Evolutionary conservation across 2,113 vertebrate genomes (phyloP), one percentile per base, ranked within the genome.

Genomic region (Vidua chalybeata): DNA sequence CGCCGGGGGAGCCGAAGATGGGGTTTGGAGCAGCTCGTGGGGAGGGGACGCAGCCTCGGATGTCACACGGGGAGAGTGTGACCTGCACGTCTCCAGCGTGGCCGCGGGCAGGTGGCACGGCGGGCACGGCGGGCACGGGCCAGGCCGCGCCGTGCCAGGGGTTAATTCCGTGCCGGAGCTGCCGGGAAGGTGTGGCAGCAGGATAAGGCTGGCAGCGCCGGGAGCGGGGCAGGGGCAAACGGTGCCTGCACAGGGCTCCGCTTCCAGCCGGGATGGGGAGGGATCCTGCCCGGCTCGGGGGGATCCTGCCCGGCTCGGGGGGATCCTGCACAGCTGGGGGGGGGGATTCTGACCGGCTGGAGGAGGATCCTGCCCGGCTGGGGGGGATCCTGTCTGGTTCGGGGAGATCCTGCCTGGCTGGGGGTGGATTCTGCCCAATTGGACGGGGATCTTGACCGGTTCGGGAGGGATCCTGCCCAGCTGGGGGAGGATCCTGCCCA

Each of bases 1-100:
- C 2, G 39, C 41, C 2, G 6, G 59, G 35, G 33, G 22, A 19
- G 68, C 14, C 41, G 0, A 0, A 5, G 19, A 3, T 17, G 0
- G 16, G 7, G 87, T 13, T 86, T 7, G 79, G 84, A 71, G 59
- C 35, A 0, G 13, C 55, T 39, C 10, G n/a, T 3, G 39, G 24
- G 43, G 48, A 68, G 9, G 41, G 73, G 26, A 6, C 1, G 0
- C 37, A 10, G 78, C 46, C 7, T 2, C 2, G 66, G 35, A 0
- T 5, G 14, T 20, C 12, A 7, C 31, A 33, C 1, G 0, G 19
- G 24, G 8, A 7, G 45, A 23, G 33, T 5, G n/a, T 23, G 14
- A 15, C 14, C 12, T 6, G 52, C 27, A 11, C 9, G 55, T 12
- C 20, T 11, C 15, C 43, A 0, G 4, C 21, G 0, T 7, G 48